Base-by-base conservation (phyloP, 2,113 vertebrate species). In the Ammodramus savannarum region DNA sequence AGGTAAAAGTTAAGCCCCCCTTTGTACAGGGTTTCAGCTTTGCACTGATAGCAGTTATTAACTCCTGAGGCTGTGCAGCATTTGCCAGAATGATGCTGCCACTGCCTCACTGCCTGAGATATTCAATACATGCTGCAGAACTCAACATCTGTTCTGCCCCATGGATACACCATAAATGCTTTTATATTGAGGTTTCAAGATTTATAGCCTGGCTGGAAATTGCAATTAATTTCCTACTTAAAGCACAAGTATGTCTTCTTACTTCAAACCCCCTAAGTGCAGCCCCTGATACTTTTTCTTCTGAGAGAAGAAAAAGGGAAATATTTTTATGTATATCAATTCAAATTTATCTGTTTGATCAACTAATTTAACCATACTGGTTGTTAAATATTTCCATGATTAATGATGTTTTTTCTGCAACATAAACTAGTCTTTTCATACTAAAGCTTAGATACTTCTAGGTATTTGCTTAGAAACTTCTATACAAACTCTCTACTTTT, bases 41-140 rank as follows among this genome's bases (percentile, higher is more conserved):
- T 71, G 19, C 25, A 41, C 25, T 80, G 77, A 68, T 48, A 65
- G 52, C 7, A 71, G 88, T 87, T 91, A 90, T 93, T 66, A 88
- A 73, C 74, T 77, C 94, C 88, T 82, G 65, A 69, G 75, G 86
- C 84, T 59, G 36, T 17, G 12, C 44, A 77, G 61, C 63, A 83
- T 86, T 74, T 89, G 46, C 86, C 58, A 78, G 63, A 78, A 11
- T 0, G 1, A 73, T 46, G 44, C 38, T 51, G 59, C 39, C 49
- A 19, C 32, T 69, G 36, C 39, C 55, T 81, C 25, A 2, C 16
- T 75, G 51, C 61, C 27, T 16, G 44, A 38, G 23, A 20, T 72
- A 52, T 54, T 89, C 7, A 6, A 51, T 54, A 78, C 9, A 12
- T n/a, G 43, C 31, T 65, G 43, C 87, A 66, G 29, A 74, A 85